These are phyloP conservation scores for Channa argus DNA, from an alignment of 2,113 vertebrate genomes.

Conservation along the genomic window DNA sequence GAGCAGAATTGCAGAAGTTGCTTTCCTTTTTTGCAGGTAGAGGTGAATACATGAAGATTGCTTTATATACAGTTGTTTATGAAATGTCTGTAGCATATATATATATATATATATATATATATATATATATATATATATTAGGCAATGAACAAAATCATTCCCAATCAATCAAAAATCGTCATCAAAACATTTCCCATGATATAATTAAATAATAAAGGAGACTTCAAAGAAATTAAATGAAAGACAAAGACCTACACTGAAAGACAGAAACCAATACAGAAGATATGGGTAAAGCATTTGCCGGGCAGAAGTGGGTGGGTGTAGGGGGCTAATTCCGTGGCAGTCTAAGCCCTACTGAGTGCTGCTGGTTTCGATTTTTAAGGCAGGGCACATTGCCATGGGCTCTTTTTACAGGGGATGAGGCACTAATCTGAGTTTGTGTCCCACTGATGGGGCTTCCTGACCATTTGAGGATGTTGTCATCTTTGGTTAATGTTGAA, in stretches of 20 bases:
- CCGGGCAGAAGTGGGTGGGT: slow-evolving; percentile 29
- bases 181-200: slow-evolving; percentile 6
- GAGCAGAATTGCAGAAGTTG: slow-evolving; percentile 21
- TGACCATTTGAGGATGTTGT: slow-evolving; percentile 75
- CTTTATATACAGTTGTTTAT: slow-evolving; percentile 5
- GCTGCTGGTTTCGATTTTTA: slow-evolving; percentile 74
- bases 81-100: slow-evolving; percentile 5
- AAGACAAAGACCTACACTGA: slow-evolving; percentile 8
- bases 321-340: neutral
- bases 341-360: slow-evolving; percentile 46
- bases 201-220: neutral
- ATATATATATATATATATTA: too few species aligned
- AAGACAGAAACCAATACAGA: slow-evolving; percentile 12
- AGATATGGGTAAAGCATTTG: slow-evolving; percentile 44
- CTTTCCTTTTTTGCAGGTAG: neutral
- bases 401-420: slow-evolving; percentile 73
- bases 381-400: slow-evolving; percentile 61
- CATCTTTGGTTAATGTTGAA: slow-evolving; percentile 75
- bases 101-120: too few species aligned
- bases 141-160: too few species aligned
- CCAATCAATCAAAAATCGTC: slow-evolving; percentile 1
- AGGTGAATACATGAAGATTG: slow-evolving; percentile 15
- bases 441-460: slow-evolving; percentile 76
- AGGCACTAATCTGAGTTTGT: slow-evolving; percentile 76
- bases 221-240: neutral